Evolutionary conservation across 2,797 vertebrate species (phyloP), one percentile per base, ranked within the genome.

Genomic region (Babyrousa celebensis): DNA sequence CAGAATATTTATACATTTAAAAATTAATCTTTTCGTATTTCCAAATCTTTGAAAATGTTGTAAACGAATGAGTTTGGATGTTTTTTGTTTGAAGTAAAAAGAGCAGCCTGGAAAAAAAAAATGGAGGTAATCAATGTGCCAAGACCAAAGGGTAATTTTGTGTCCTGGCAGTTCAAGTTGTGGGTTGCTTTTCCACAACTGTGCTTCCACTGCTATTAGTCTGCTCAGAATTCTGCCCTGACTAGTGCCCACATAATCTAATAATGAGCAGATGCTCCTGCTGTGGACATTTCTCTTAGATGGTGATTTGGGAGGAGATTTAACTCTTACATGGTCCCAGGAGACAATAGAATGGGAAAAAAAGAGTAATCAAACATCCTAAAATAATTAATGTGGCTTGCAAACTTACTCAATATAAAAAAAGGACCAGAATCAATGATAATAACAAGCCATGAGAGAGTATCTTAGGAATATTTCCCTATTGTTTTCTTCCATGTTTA

Each of bases 91-190:
- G 63, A 97, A 77, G 67, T 86, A 84, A 94, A 94, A 96, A 90
- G 54, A 71, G 54, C 9, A 97, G 9, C n/a, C 36, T 32, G 74
- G 27, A 74, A 83, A 62, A 43, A 58, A 82, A 78, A 72, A 87
- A 25, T 11, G 17, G 83, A 65, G 48, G 68, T 77, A 48, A 85
- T 56, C 9, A 74, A 9, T 68, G 72, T 95, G 93, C 95, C 93
- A 97, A 95, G 93, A 96, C 93, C 79, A 82, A 96, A 90, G 82
- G 80, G 36, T 96, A 87, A 94, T 94, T 97, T 96, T 92, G 79
- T 94, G 78, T 95, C 87, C 95, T 97, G 80, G 94, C 86, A 71
- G 58, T 94, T 96, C 72, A 91, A 52, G 72, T 18, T 97, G 93
- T 88, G 94, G 87, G 84, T 90, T 94, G 68, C 63, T 96, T 97